Percentiles rank a stretch among this genome's conserved stretches.
Evolutionary conservation across 2,797 vertebrate genomes (phyloP).

Genomic region (Coranthus polyacanthus): DNA sequence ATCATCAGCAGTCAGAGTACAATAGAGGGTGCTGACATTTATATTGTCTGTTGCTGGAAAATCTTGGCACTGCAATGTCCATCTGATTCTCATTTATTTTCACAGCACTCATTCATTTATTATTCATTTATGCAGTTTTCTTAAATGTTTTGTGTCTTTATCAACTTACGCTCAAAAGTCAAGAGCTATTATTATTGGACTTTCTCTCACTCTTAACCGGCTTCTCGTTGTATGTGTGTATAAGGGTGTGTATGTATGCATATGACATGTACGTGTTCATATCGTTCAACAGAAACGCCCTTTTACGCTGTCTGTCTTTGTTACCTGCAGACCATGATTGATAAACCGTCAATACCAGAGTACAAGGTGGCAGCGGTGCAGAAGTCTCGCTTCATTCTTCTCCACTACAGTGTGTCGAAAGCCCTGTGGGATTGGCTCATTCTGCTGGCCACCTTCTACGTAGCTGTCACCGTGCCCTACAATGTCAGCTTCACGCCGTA

Average conservation of each 20-base stretch:
- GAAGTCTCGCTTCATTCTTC: slow-evolving; percentile 96
- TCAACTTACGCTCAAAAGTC: slow-evolving; percentile 25
- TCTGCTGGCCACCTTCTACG: slow-evolving; percentile 96
- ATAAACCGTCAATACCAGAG: slow-evolving; percentile 92
- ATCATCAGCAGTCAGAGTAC: slow-evolving; percentile 52
- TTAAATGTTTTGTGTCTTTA: slow-evolving; percentile 29
- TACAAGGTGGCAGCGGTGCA: slow-evolving; percentile 96
- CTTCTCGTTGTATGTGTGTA: neutral
- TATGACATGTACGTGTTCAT: neutral
- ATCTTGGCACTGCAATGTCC: slow-evolving; percentile 45
- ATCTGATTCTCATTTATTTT: slow-evolving; percentile 62
- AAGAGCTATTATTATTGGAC: slow-evolving; percentile 19
- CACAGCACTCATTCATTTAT: slow-evolving; percentile 58
- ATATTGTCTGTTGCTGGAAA: slow-evolving; percentile 52
- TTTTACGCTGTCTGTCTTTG: neutral
- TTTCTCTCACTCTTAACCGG: neutral
- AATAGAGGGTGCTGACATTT: slow-evolving; percentile 67
- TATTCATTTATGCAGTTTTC: slow-evolving; percentile 60
- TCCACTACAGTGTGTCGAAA: slow-evolving; percentile 97
- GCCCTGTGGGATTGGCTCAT: slow-evolving; percentile 98
- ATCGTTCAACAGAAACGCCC: neutral
- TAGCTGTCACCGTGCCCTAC: slow-evolving; percentile 96
- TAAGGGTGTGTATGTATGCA: neutral
- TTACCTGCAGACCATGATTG: slow-evolving; percentile 87
- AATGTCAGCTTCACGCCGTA: slow-evolving; percentile 93